A percentile compares a stretch with the other conserved stretches of the same genome.
Evolutionary conservation across 2,113 vertebrate genomes (phyloP).

Genomic region (Ranitomeya imitator): DNA sequence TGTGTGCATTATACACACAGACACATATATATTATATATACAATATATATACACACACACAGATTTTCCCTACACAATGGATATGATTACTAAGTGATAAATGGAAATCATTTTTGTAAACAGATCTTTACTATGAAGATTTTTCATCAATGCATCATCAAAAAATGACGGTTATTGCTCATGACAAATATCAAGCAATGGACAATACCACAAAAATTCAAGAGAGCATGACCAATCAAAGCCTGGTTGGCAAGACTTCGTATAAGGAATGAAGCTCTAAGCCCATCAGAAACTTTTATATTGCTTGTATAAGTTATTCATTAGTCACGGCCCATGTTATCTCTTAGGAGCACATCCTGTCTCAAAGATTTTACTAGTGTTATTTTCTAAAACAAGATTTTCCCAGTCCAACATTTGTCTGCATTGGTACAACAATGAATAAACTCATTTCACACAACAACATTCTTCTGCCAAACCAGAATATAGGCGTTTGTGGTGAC

Average conservation of each 20-base stretch:
- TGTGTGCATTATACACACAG: no score
- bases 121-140: not conserved
- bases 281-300: not conserved
- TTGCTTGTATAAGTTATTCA: not conserved
- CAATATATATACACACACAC: no score
- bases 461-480: conserved; percentile 21
- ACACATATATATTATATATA: no score
- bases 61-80: no score
- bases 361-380: not conserved
- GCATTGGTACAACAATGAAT: not conserved
- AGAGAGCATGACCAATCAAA: not conserved
- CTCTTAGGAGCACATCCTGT: not conserved
- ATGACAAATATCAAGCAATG: not conserved
- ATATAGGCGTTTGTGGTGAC: not conserved
- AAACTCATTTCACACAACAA: not conserved
- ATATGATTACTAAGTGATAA: not conserved
- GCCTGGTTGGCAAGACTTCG: not conserved
- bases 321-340: not conserved
- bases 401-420: not conserved
- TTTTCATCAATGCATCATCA: not conserved
- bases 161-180: not conserved
- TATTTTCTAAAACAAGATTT: not conserved
- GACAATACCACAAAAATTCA: not conserved
- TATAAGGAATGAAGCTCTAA: not conserved
- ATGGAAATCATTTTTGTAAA: not conserved